Evolutionary conservation across 2,888 invertebrate species (phyloP).

Genomic region (Bellardia pandia): DNA sequence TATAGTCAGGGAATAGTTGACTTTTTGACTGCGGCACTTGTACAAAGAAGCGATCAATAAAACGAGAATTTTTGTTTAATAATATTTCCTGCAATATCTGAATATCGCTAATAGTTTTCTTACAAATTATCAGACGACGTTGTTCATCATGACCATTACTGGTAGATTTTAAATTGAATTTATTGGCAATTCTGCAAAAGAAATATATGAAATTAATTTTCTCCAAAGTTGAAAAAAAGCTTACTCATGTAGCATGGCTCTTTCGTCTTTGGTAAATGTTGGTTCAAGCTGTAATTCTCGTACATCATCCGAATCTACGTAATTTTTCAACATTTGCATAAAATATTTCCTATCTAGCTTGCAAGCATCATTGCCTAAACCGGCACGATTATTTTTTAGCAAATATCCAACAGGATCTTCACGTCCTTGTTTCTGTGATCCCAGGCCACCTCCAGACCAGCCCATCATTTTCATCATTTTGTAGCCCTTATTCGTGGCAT

Average conservation of each 20-base stretch:
- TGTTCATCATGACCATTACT: slow-evolving; percentile 85
- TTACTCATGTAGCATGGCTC: slow-evolving; percentile 86
- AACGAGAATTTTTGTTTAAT: slow-evolving; percentile 78
- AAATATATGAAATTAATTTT: background rate
- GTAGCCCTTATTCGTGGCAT: slow-evolving; percentile 82
- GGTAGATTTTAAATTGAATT: slow-evolving; percentile 84
- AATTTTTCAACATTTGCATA: slow-evolving; percentile 82
- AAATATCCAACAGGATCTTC: slow-evolving; percentile 86
- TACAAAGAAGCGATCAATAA: slow-evolving; percentile 81
- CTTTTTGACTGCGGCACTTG: slow-evolving; percentile 81
- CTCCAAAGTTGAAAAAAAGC: slow-evolving; percentile 37
- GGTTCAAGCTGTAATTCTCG: slow-evolving; percentile 86
- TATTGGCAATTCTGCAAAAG: slow-evolving; percentile 83
- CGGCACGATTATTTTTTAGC: slow-evolving; percentile 81
- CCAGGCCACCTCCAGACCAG: slow-evolving; percentile 90
- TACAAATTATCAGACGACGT: slow-evolving; percentile 81
- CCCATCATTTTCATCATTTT: slow-evolving; percentile 89
- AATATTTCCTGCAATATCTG: slow-evolving; percentile 80
- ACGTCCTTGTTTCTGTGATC: slow-evolving; percentile 87
- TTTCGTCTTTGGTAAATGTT: slow-evolving; percentile 88
- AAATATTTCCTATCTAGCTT: slow-evolving; percentile 78
- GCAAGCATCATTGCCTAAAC: slow-evolving; percentile 79
- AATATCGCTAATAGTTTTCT: slow-evolving; percentile 78
- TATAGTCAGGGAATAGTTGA: slow-evolving; percentile 79
- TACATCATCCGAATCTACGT: slow-evolving; percentile 84